These are phyloP conservation scores for Aptenodytes patagonicus DNA, from an alignment of 2,113 vertebrate genomes.

Conservation along the genomic window DNA sequence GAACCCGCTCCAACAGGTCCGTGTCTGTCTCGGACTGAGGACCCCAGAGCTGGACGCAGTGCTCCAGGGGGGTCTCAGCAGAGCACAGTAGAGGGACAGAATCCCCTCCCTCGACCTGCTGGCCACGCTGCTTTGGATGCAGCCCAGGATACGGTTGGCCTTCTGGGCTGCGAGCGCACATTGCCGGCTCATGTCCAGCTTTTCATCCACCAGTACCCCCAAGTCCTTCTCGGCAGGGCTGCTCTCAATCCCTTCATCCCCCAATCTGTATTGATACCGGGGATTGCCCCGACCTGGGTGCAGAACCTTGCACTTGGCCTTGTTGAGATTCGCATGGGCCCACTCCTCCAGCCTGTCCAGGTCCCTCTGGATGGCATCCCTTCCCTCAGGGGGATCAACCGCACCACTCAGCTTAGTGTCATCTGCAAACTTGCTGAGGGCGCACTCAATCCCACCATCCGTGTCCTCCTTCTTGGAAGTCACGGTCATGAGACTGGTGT, in stretches of 20 bases:
- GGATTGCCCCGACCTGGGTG: neutral
- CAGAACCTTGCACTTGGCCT: neutral
- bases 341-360: too few species aligned
- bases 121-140: rapidly evolving
- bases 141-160: rapidly evolving
- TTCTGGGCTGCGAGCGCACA: rapidly evolving
- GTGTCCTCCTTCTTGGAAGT: neutral
- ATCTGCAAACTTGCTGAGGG: neutral
- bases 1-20: neutral
- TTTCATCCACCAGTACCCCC: neutral
- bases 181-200: rapidly evolving
- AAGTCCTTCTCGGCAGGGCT: neutral
- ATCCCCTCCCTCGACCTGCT: neutral
- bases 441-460: neutral
- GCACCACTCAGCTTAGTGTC: neutral
- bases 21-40: neutral
- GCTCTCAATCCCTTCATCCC: neutral
- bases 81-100: rapidly evolving
- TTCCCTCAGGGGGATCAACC: neutral
- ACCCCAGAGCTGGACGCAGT: neutral
- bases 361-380: neutral
- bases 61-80: neutral
- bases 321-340: neutral
- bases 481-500: neutral
- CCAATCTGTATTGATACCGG: neutral